Conservation (phyloP, 2,113 vertebrate species). For the Mormyrus lacerda region DNA sequence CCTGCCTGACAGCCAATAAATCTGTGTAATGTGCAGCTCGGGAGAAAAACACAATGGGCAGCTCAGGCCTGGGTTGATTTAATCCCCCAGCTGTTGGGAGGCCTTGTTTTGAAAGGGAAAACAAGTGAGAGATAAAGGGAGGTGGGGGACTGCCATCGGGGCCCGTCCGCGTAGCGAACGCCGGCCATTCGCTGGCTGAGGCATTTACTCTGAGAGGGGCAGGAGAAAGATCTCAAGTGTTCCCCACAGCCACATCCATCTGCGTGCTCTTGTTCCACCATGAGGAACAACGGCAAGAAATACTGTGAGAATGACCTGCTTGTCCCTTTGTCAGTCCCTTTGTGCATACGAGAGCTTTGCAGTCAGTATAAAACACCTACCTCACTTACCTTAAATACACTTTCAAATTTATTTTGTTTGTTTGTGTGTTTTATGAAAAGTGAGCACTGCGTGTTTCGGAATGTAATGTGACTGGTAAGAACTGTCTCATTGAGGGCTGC, state of each 20-base stretch:
- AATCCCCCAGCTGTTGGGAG: constrained; percentile 21
- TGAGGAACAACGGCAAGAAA: not conserved
- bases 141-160: not conserved
- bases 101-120: constrained; percentile 13
- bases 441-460: not conserved
- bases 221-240: not conserved
- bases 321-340: not conserved
- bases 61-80: constrained; percentile 17
- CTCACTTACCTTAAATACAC: not conserved
- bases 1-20: constrained; percentile 24
- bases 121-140: not conserved
- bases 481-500: not conserved
- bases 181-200: not conserved
- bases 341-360: not conserved
- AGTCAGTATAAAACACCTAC: not conserved
- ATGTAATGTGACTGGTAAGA: not conserved
- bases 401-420: not conserved
- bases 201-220: not conserved
- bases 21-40: constrained; percentile 32
- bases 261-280: not conserved
- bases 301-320: not conserved
- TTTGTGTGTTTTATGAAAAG: not conserved
- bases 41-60: constrained; percentile 25
- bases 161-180: not conserved
- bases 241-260: not conserved